Percentiles rank a stretch among this genome's conserved stretches.
These are phyloP conservation scores for Cylindroiulus punctatus DNA, from an alignment of 2,888 invertebrate genomes.

Conservation along the genomic window DNA sequence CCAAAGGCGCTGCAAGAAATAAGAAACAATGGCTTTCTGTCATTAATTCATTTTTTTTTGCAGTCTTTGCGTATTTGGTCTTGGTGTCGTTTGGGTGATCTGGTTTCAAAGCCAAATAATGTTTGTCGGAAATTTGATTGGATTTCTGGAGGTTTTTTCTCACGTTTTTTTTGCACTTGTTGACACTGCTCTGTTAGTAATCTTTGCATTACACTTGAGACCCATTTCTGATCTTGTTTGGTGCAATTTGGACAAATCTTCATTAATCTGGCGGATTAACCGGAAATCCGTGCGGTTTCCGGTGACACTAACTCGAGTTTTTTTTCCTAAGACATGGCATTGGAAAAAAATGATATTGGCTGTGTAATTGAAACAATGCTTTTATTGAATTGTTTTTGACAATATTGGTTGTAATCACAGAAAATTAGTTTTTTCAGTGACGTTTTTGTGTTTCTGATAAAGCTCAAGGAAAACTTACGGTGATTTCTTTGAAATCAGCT, in stretches of 20 bases:
- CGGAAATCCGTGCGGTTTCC: no score
- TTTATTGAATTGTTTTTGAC: no score
- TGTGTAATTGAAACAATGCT: no score
- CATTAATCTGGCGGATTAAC: neutral
- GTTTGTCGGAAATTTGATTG: constrained; percentile 5
- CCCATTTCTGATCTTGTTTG: neutral
- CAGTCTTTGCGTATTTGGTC: neutral
- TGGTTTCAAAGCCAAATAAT: neutral
- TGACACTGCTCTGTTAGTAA: neutral
- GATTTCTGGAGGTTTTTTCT: neutral
- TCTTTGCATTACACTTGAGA: neutral
- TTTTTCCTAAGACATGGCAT: no score
- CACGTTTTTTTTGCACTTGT: neutral
- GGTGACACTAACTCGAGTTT: no score
- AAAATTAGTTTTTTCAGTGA: no score
- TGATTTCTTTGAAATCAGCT: no score
- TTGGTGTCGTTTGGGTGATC: neutral
- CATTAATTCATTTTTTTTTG: neutral
- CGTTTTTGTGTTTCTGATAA: no score
- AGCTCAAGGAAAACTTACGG: no score
- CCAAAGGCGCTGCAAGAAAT: neutral
- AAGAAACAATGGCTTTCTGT: neutral
- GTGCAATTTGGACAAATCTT: constrained; percentile 4
- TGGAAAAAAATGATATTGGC: no score
- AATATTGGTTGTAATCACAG: no score